A percentile compares a stretch with the other conserved stretches of the same genome.
These are phyloP conservation scores for Thryonomys swinderianus DNA, from an alignment of 2,113 vertebrate species.

Conservation along the genomic window DNA sequence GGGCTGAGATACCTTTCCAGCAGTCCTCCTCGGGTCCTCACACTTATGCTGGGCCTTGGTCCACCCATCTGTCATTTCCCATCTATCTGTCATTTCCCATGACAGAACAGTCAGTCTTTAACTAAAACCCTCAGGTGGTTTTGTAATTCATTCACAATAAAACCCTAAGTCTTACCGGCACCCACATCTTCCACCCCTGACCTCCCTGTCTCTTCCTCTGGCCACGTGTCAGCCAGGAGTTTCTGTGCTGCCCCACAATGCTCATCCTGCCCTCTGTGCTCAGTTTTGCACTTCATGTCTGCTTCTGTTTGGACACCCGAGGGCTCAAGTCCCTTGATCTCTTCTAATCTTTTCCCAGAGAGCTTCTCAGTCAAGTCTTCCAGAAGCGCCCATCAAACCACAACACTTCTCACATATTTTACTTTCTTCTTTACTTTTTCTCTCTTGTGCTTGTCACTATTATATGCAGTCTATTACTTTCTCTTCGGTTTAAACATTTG, in stretches of 20 bases:
- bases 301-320: neutral
- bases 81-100: no score
- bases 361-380: neutral
- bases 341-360: neutral
- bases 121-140: neutral
- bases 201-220: neutral
- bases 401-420: neutral
- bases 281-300: neutral
- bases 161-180: neutral
- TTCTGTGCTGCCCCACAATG: neutral
- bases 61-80: no score
- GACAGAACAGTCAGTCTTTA: neutral
- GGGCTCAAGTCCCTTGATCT: neutral
- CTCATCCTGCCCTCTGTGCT: no score
- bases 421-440: neutral
- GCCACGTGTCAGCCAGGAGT: neutral
- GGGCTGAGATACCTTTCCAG: neutral
- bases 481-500: neutral
- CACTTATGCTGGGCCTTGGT: neutral
- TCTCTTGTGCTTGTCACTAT: neutral
- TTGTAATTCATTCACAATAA: neutral
- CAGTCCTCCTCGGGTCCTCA: neutral
- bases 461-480: neutral
- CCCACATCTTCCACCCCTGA: neutral
- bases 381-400: neutral